Evolutionary conservation across 2,888 invertebrate genomes (phyloP).

Genomic region (Epirrhoe tristata): DNA sequence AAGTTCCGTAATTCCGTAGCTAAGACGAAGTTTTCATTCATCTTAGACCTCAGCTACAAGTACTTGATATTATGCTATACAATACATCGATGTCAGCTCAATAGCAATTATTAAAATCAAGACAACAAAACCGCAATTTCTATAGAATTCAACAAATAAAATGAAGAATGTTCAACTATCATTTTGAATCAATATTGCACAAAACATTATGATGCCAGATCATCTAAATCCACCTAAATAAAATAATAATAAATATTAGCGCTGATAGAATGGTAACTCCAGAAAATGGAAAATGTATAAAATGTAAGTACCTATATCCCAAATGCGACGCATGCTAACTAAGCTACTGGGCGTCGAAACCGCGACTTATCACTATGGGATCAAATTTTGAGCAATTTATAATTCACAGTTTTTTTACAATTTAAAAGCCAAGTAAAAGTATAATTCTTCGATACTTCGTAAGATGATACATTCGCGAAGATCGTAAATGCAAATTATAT

Average conservation of each 20-base stretch:
- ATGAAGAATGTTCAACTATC: not conserved
- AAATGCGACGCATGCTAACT: conserved; percentile 10
- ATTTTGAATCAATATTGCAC: conserved; percentile 25
- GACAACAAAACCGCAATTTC: too few relatives aligned
- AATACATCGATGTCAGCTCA: not conserved
- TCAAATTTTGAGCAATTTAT: conserved; percentile 40
- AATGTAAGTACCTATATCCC: conserved; percentile 9
- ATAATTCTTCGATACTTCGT: not conserved
- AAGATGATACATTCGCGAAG: not conserved
- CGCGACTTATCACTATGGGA: conserved; percentile 57
- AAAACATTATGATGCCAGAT: conserved; percentile 18
- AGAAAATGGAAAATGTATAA: conserved; percentile 23
- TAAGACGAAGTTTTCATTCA: not conserved
- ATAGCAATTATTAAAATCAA: not conserved
- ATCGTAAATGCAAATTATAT: conserved; percentile 19
- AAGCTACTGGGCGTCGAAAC: conserved; percentile 55
- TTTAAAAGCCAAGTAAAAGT: conserved; percentile 12
- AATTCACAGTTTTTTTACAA: conserved; percentile 27
- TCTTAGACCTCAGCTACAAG: not conserved
- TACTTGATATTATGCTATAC: conserved; percentile 3
- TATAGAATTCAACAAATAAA: too few relatives aligned
- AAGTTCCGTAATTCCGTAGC: not conserved
- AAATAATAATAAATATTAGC: conserved; percentile 16
- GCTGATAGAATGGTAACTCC: conserved; percentile 35
- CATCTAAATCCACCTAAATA: conserved; percentile 5